A percentile compares a stretch with the other conserved stretches of the same genome.
phyloP scores from a whole-genome alignment of 2,888 invertebrate genomes.

The Lasiommata megera region DNA sequence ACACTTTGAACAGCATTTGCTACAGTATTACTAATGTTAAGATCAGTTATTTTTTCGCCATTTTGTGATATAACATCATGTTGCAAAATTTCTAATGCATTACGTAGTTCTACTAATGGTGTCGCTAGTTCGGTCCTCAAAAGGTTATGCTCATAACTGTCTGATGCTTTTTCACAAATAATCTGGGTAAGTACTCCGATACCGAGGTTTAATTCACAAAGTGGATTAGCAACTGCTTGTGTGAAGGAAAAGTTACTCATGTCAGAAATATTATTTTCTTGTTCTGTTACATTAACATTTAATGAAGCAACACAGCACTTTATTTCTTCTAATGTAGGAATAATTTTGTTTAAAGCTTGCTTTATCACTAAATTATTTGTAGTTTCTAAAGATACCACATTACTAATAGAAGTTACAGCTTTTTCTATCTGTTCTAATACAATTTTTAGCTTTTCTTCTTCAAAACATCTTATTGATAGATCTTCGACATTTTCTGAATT shows the following conservation, averaged over 20 bases:
- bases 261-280: slow-evolving; percentile 51
- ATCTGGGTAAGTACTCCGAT: slow-evolving; percentile 57
- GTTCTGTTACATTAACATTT: slow-evolving; percentile 33
- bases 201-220: slow-evolving; percentile 61
- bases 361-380: slow-evolving; percentile 37
- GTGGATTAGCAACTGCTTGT: slow-evolving; percentile 56
- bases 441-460: slow-evolving; percentile 47
- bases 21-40: slow-evolving; percentile 52
- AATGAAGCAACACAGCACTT: slow-evolving; percentile 55
- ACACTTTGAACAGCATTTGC: slow-evolving; percentile 63
- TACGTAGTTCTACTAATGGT: slow-evolving; percentile 68
- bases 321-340: slow-evolving; percentile 62
- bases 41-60: slow-evolving; percentile 49
- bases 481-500: slow-evolving; percentile 57
- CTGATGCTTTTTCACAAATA: slow-evolving; percentile 57
- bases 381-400: slow-evolving; percentile 51
- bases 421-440: slow-evolving; percentile 61
- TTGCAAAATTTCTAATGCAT: slow-evolving; percentile 67
- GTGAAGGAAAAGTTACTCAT: slow-evolving; percentile 67
- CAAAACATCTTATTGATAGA: slow-evolving; percentile 34
- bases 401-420: slow-evolving; percentile 58
- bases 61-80: slow-evolving; percentile 70
- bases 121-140: slow-evolving; percentile 64
- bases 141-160: slow-evolving; percentile 48
- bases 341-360: slow-evolving; percentile 54